Percentiles rank a stretch among this genome's conserved stretches.
Conservation (phyloP, 2,888 invertebrate species). For the Smittia aterrima region DNA sequence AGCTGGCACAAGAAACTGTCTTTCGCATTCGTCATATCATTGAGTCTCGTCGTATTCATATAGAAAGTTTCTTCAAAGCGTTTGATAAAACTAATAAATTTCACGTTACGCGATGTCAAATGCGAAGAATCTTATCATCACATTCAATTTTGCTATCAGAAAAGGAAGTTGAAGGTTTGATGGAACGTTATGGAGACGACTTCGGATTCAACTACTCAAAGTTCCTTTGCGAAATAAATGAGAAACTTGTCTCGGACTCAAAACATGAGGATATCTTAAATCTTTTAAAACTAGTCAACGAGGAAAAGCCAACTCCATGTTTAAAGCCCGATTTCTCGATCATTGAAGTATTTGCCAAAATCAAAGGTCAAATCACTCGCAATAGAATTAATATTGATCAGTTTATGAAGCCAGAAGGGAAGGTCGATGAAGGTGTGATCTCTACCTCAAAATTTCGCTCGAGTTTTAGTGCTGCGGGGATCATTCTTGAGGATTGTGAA, state of each 20-base stretch:
- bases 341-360: slow-evolving; percentile 68
- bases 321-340: slow-evolving; percentile 59
- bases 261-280: slow-evolving; percentile 41
- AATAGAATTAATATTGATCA: slow-evolving; percentile 65
- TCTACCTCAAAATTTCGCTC: slow-evolving; percentile 68
- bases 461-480: slow-evolving; percentile 64
- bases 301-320: slow-evolving; percentile 47
- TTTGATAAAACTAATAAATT: slow-evolving; percentile 69
- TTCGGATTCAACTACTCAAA: slow-evolving; percentile 71
- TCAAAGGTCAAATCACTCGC: slow-evolving; percentile 68
- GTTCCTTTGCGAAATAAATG: slow-evolving; percentile 62
- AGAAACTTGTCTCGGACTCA: neutral
- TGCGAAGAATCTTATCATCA: slow-evolving; percentile 67
- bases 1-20: slow-evolving; percentile 62
- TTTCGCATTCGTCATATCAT: slow-evolving; percentile 63
- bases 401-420: slow-evolving; percentile 67
- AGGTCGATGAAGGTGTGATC: slow-evolving; percentile 62
- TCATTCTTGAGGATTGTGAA: slow-evolving; percentile 66
- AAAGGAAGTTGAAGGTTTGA: slow-evolving; percentile 66
- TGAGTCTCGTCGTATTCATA: slow-evolving; percentile 60
- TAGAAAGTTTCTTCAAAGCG: slow-evolving; percentile 68
- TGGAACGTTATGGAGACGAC: slow-evolving; percentile 69
- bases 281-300: slow-evolving; percentile 50
- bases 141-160: slow-evolving; percentile 66
- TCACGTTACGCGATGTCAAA: slow-evolving; percentile 67